Percentiles rank a stretch among this genome's conserved stretches.
Evolutionary conservation across 1,140 invertebrate species (phyloP).

Genomic region (Leguminivora glycinivorella): DNA sequence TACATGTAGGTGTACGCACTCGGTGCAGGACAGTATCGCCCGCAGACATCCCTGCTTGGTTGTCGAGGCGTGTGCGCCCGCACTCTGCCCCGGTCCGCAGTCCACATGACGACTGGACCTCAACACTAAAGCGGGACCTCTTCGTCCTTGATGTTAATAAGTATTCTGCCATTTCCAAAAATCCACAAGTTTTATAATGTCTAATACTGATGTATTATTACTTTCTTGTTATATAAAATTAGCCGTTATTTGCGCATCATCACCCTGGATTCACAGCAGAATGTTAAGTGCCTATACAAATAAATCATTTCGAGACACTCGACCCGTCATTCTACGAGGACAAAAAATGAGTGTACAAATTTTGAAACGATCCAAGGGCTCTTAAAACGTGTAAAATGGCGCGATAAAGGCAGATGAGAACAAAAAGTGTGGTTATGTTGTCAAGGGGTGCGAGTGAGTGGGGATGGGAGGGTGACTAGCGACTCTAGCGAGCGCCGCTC

Average conservation of each 20-base stretch:
- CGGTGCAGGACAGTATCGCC: conserved; percentile 12
- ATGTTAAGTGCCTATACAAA: conserved; percentile 64
- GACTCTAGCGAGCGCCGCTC: conserved; percentile 8
- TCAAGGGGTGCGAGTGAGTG: conserved; percentile 3
- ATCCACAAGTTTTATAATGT: not conserved
- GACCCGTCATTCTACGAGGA: conserved; percentile 59
- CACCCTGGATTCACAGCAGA: conserved; percentile 30
- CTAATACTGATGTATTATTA: not conserved
- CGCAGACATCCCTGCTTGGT: not conserved
- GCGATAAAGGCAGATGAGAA: conserved; percentile 46
- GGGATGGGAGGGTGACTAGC: not conserved
- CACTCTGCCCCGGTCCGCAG: no score
- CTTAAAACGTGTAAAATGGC: conserved; percentile 67
- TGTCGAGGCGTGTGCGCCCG: not conserved
- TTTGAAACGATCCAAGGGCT: conserved; percentile 59
- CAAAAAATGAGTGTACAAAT: conserved; percentile 68
- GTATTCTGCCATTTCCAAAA: not conserved
- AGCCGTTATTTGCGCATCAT: conserved; percentile 17
- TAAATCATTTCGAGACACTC: conserved; percentile 69
- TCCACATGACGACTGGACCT: not conserved
- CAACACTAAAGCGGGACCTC: not conserved
- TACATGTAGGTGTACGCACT: conserved; percentile 7
- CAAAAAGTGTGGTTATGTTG: conserved; percentile 40
- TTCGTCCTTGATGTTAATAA: not conserved
- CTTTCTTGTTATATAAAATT: not conserved